These are phyloP conservation scores for Monopis laevigella DNA, from an alignment of 2,888 invertebrate genomes.

Conservation along the genomic window DNA sequence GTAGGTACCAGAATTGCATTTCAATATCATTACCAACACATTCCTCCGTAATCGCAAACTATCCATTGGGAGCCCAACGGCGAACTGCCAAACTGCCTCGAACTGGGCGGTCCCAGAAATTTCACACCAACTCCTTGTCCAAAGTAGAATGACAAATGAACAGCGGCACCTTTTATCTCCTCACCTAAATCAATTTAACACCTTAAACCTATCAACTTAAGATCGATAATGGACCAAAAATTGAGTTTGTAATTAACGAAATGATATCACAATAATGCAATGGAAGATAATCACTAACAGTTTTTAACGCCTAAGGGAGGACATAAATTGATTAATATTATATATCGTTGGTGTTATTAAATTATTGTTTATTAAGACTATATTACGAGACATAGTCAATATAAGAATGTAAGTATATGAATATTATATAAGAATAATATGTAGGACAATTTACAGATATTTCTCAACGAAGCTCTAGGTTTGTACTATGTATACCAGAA, in stretches of 20 bases:
- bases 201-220: not conserved
- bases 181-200: slow-evolving; percentile 15
- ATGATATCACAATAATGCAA: slow-evolving; percentile 59
- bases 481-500: no score
- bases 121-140: slow-evolving; percentile 10
- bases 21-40: slow-evolving; percentile 42
- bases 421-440: no score
- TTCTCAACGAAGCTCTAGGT: no score
- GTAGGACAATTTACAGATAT: no score
- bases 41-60: slow-evolving; percentile 26
- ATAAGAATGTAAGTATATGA: no score
- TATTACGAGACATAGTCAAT: no score
- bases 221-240: not conserved
- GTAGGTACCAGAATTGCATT: slow-evolving; percentile 4
- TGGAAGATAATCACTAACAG: slow-evolving; percentile 61
- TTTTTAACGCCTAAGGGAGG: slow-evolving; percentile 37
- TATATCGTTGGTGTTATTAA: no score
- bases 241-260: slow-evolving; percentile 22
- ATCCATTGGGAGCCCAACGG: not conserved
- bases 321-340: slow-evolving; percentile 3
- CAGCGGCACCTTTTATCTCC: slow-evolving; percentile 61
- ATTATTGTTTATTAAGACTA: no score
- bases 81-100: not conserved
- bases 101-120: slow-evolving; percentile 9
- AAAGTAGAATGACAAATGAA: slow-evolving; percentile 23